Evolutionary conservation across 2,113 vertebrate genomes (phyloP).

Genomic region (Eidolon helvum): DNA sequence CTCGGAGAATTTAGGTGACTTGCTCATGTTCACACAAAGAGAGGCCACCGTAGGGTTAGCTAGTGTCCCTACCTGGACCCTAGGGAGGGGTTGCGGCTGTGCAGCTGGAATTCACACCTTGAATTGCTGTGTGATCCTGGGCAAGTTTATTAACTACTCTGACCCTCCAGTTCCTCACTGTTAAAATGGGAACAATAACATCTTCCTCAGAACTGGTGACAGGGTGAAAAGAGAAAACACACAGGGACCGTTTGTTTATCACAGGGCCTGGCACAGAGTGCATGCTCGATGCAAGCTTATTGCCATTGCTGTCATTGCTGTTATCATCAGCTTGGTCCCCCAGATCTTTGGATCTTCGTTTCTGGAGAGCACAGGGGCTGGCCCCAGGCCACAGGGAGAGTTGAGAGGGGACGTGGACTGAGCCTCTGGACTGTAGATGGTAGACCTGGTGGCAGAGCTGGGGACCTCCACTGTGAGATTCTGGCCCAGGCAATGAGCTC

Average conservation of each 20-base stretch:
- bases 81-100: background rate
- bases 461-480: background rate
- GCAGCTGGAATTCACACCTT: background rate
- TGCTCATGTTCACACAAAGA: background rate
- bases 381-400: background rate
- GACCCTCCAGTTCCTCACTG: background rate
- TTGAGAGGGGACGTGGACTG: background rate
- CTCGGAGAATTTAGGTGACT: background rate
- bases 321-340: background rate
- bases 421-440: background rate
- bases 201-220: background rate
- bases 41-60: background rate
- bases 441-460: background rate
- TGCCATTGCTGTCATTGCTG: background rate
- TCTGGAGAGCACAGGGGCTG: background rate
- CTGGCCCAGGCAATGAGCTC: background rate
- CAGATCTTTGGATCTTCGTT: too few species aligned
- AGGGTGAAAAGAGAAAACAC: background rate
- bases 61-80: fast-evolving
- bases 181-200: background rate
- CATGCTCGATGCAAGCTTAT: background rate
- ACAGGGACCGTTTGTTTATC: background rate
- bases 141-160: background rate
- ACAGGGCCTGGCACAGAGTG: too few species aligned
- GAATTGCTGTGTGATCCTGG: background rate